phyloP scores from a whole-genome alignment of 2,113 vertebrate genomes.

The Poeciliopsis turrubarensis region DNA sequence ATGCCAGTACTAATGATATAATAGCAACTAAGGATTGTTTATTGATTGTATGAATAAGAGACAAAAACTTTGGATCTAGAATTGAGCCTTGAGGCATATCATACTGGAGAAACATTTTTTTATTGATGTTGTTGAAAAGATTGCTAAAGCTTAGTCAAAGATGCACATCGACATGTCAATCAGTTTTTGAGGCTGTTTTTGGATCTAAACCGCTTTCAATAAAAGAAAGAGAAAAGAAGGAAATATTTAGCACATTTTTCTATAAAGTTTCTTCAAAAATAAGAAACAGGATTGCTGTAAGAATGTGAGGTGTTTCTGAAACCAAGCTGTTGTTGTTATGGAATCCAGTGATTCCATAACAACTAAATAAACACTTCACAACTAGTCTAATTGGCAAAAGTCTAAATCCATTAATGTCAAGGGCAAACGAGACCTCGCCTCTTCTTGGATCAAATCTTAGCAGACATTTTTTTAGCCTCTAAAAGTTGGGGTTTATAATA shows the following conservation, averaged over 20 bases:
- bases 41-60: background rate
- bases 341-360: background rate
- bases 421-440: background rate
- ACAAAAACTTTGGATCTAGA: background rate
- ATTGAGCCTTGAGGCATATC: background rate
- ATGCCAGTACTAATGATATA: background rate
- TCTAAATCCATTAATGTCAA: background rate
- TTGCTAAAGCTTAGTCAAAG: background rate
- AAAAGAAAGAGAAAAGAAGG: too few relatives aligned
- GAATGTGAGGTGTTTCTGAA: background rate
- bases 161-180: background rate
- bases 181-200: too few relatives aligned
- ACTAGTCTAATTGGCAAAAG: too few relatives aligned
- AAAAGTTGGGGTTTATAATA: too few relatives aligned
- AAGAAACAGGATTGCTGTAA: background rate
- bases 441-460: background rate
- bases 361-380: background rate
- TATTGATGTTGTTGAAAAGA: background rate
- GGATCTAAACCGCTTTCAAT: too few relatives aligned
- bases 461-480: too few relatives aligned
- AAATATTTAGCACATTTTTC: background rate
- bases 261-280: background rate
- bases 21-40: background rate
- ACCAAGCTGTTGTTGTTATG: background rate
- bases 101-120: background rate